These are phyloP conservation scores for Chloromyia formosa DNA, from an alignment of 2,888 invertebrate species.

Conservation along the genomic window DNA sequence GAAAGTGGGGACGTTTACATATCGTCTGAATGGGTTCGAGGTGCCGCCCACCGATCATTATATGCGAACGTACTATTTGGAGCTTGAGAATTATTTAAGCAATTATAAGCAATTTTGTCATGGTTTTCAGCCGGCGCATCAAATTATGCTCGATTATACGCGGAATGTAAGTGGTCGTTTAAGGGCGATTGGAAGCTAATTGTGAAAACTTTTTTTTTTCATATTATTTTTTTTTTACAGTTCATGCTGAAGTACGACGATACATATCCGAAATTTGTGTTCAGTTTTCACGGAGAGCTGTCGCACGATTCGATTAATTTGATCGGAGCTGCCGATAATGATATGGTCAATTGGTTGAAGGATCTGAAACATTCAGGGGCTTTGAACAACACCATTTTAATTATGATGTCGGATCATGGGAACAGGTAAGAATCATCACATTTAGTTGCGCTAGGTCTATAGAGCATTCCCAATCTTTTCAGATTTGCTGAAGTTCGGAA, in stretches of 20 bases:
- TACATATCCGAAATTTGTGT: conserved; percentile 79
- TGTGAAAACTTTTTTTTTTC: too few species aligned
- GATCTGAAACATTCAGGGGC: conserved; percentile 69
- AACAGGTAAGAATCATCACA: conserved; percentile 69
- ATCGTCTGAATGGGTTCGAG: conserved; percentile 86
- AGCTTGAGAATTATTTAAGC: conserved; percentile 68
- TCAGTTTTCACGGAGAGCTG: conserved; percentile 89
- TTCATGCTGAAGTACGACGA: conserved; percentile 70
- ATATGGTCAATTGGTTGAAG: conserved; percentile 73
- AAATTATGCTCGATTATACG: conserved; percentile 72
- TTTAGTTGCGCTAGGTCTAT: not conserved
- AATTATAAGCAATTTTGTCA: conserved; percentile 72
- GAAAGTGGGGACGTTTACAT: conserved; percentile 86
- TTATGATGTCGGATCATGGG: conserved; percentile 95
- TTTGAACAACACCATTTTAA: conserved; percentile 81
- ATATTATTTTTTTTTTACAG: conserved; percentile 56
- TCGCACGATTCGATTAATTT: conserved; percentile 87
- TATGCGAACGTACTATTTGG: conserved; percentile 81
- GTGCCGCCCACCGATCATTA: conserved; percentile 90
- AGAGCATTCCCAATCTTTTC: conserved; percentile 34
- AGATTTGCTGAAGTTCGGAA: conserved; percentile 84
- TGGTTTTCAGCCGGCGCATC: conserved; percentile 77
- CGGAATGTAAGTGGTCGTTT: conserved; percentile 67
- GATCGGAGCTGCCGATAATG: conserved; percentile 80
- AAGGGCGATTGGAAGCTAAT: too few species aligned